phyloP scores from a whole-genome alignment of 1,140 invertebrate genomes.

The Ips typographus region DNA sequence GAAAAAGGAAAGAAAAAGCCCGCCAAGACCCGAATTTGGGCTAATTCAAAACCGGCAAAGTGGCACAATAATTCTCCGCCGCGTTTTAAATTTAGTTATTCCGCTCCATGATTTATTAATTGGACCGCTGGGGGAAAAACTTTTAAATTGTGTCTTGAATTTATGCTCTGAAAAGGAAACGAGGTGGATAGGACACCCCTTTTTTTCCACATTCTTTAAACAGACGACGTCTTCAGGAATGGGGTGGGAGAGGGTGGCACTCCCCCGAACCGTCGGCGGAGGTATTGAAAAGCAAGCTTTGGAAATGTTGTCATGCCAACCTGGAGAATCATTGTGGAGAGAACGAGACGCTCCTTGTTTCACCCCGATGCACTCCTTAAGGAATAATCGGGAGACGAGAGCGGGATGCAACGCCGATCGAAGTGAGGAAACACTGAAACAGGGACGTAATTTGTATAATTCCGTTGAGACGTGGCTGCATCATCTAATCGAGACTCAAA shows the following conservation, averaged over 20 bases:
- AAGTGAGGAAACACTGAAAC: not conserved
- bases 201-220: no score
- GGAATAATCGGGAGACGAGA: slow-evolving; percentile 22
- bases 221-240: not conserved
- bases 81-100: slow-evolving; percentile 30
- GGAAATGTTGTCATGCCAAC: slow-evolving; percentile 28
- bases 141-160: slow-evolving; percentile 29
- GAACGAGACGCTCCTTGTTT: slow-evolving; percentile 19
- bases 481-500: not conserved
- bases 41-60: slow-evolving; percentile 25
- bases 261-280: not conserved
- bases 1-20: slow-evolving; percentile 11
- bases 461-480: no score
- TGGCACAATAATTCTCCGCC: slow-evolving; percentile 26
- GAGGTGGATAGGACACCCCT: not conserved
- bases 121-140: slow-evolving; percentile 25
- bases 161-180: slow-evolving; percentile 16
- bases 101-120: slow-evolving; percentile 28
- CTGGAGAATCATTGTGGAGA: slow-evolving; percentile 22
- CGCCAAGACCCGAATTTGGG: slow-evolving; percentile 11
- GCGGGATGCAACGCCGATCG: slow-evolving; percentile 7
- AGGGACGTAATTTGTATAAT: no score
- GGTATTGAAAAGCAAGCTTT: slow-evolving; percentile 25
- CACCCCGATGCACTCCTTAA: slow-evolving; percentile 22
- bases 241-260: not conserved